These are phyloP conservation scores for Alcis repandata DNA, from an alignment of 2,888 invertebrate genomes.

Conservation along the genomic window DNA sequence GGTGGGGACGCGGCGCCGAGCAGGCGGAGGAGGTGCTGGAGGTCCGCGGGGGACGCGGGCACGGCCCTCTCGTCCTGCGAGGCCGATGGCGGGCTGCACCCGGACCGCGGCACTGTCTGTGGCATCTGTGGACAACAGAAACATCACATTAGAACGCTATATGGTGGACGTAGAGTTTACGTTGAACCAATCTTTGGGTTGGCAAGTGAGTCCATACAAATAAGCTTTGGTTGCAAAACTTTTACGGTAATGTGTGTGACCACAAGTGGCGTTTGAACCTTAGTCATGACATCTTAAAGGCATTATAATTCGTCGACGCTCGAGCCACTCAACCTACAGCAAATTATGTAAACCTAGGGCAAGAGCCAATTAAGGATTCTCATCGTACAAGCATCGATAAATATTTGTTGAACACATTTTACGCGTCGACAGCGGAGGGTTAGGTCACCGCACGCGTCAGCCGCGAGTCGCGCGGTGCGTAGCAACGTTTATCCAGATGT, in stretches of 20 bases:
- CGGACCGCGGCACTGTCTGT: slow-evolving; percentile 93
- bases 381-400: slow-evolving; percentile 20
- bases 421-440: slow-evolving; percentile 35
- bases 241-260: not conserved
- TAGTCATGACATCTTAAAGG: no score
- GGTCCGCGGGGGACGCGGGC: slow-evolving; percentile 84
- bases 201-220: no score
- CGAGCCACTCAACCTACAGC: not conserved
- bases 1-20: slow-evolving; percentile 83
- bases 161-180: no score
- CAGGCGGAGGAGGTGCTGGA: slow-evolving; percentile 78
- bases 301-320: no score
- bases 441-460: slow-evolving; percentile 61
- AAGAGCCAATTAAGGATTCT: slow-evolving; percentile 11
- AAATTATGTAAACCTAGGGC: not conserved
- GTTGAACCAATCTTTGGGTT: no score
- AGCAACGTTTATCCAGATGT: slow-evolving; percentile 67
- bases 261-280: not conserved
- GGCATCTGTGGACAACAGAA: slow-evolving; percentile 89
- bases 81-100: slow-evolving; percentile 91
- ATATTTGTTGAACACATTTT: slow-evolving; percentile 40
- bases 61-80: slow-evolving; percentile 89
- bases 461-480: slow-evolving; percentile 26
- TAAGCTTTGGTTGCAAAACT: no score
- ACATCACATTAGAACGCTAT: slow-evolving; percentile 32